These are phyloP conservation scores for Miltochrista miniata DNA, from an alignment of 2,888 invertebrate species.

Conservation along the genomic window DNA sequence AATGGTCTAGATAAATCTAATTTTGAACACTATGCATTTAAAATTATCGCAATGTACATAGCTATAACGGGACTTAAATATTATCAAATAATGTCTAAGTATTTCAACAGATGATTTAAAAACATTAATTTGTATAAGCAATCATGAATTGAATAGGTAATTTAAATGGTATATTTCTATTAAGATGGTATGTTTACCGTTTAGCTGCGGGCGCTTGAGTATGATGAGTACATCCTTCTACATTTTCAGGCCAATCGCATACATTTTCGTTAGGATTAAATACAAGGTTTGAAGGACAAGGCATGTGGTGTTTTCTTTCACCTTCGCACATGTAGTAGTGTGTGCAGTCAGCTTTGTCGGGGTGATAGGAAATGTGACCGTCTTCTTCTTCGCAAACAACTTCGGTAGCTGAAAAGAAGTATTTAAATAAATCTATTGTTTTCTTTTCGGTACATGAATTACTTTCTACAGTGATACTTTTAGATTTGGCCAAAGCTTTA, in stretches of 20 bases:
- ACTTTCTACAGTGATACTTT: too few species aligned
- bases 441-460: too few species aligned
- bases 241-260: conserved; percentile 98
- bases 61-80: conserved; percentile 32
- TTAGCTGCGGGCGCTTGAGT: conserved; percentile 77
- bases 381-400: conserved; percentile 96
- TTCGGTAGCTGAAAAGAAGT: conserved; percentile 87
- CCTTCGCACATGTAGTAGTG: conserved; percentile 99
- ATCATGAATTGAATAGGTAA: conserved; percentile 36
- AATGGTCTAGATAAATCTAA: conserved; percentile 35
- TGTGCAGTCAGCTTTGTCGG: conserved; percentile 95
- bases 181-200: conserved; percentile 52
- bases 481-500: too few species aligned
- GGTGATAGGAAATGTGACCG: conserved; percentile 97
- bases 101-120: conserved; percentile 26
- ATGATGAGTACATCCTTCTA: conserved; percentile 89
- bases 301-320: conserved; percentile 97
- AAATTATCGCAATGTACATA: conserved; percentile 42
- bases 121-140: conserved; percentile 33
- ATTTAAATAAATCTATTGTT: neutral
- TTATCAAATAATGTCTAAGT: conserved; percentile 37
- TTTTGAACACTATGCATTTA: conserved; percentile 45
- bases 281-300: conserved; percentile 95
- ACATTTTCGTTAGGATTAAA: conserved; percentile 97
- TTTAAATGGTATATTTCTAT: conserved; percentile 21